Evolutionary conservation across 2,113 vertebrate species (phyloP).

Genomic region (Telmatochromis brichardi): DNA sequence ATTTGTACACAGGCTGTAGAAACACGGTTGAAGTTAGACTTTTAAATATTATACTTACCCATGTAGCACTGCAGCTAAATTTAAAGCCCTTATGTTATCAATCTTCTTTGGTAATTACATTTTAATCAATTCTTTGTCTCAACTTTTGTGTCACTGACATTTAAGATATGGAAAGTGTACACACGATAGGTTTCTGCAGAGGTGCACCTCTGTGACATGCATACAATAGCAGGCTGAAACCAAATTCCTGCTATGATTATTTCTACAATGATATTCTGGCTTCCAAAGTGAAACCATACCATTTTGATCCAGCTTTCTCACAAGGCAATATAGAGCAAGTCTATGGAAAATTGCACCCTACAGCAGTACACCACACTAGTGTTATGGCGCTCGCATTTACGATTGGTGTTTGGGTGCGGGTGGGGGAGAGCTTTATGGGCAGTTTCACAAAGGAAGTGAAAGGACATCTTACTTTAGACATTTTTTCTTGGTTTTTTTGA

Average conservation of each 20-base stretch:
- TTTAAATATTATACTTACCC: neutral
- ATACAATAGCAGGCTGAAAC: conserved; percentile 1
- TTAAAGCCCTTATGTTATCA: neutral
- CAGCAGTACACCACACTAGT: conserved; percentile 48
- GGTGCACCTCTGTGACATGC: conserved; percentile 12
- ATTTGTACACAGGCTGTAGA: neutral
- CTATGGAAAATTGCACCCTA: conserved; percentile 58
- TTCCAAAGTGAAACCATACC: conserved; percentile 17
- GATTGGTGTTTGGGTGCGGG: conserved; percentile 23
- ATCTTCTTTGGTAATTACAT: neutral
- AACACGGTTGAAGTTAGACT: neutral
- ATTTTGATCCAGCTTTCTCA: conserved; percentile 25
- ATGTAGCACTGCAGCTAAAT: neutral
- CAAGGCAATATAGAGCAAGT: conserved; percentile 47
- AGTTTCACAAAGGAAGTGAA: conserved; percentile 39
- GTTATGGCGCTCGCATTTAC: conserved; percentile 39
- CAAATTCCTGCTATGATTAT: conserved; percentile 18
- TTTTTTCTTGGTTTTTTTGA: neutral
- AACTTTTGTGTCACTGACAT: conserved; percentile 24
- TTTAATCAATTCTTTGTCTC: conserved; percentile 42
- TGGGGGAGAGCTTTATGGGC: conserved; percentile 18
- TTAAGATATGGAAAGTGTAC: conserved; percentile 8
- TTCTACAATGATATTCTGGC: conserved; percentile 22
- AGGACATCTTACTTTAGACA: conserved; percentile 32
- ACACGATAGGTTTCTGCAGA: conserved; percentile 9